A percentile compares a stretch with the other conserved stretches of the same genome.
These are phyloP conservation scores for Zaprionus vittiger DNA, from an alignment of 1,140 invertebrate genomes.

Conservation along the genomic window DNA sequence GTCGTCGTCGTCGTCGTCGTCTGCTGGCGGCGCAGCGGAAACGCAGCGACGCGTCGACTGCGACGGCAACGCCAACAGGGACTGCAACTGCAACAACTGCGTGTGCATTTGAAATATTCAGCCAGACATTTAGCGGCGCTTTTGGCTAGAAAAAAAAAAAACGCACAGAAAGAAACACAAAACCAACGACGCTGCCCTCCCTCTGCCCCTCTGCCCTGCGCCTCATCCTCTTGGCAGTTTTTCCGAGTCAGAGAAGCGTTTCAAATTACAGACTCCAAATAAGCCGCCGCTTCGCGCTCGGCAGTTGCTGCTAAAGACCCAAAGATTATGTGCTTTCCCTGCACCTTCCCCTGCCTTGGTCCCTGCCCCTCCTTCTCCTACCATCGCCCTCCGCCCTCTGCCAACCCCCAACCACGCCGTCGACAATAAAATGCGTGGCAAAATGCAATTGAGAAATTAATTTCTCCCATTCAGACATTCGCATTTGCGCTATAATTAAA, in stretches of 20 bases:
- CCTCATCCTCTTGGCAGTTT: constrained; percentile 49
- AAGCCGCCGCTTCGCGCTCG: constrained; percentile 60
- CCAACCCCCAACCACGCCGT: constrained; percentile 32
- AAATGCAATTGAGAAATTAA: constrained; percentile 83
- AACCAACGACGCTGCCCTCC: constrained; percentile 14
- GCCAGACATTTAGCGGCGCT: constrained; percentile 79
- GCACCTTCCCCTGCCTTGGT: neutral
- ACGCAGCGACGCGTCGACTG: constrained; percentile 59
- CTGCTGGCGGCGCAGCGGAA: constrained; percentile 64
- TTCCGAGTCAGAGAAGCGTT: constrained; percentile 83
- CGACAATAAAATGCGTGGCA: constrained; percentile 82
- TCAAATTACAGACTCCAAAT: constrained; percentile 84
- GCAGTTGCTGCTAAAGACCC: constrained; percentile 36
- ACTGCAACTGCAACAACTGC: constrained; percentile 52
- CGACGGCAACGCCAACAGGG: constrained; percentile 13
- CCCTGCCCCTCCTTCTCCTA: neutral
- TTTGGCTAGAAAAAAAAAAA: constrained; percentile 63
- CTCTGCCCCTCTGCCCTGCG: neutral
- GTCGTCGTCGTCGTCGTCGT: constrained; percentile 3
- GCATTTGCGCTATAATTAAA: constrained; percentile 80
- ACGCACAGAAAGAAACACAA: constrained; percentile 22
- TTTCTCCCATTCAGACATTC: constrained; percentile 75
- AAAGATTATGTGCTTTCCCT: constrained; percentile 23
- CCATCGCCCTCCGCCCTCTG: constrained; percentile 31
- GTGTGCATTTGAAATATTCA: constrained; percentile 77